Evolutionary conservation across 2,888 invertebrate genomes (phyloP).

Genomic region (Ochropacha duplaris): DNA sequence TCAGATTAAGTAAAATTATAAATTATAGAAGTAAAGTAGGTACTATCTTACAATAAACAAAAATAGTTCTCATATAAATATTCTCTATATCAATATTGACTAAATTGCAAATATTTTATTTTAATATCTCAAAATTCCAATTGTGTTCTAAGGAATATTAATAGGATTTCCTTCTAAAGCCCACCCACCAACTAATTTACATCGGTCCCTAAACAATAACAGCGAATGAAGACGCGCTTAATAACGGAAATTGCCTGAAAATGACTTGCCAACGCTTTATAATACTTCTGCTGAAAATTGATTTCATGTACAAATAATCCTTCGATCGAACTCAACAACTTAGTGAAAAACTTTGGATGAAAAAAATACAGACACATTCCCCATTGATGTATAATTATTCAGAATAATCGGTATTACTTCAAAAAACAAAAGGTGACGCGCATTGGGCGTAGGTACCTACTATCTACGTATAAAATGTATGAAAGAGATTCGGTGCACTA

Average conservation of each 20-base stretch:
- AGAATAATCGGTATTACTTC: background rate
- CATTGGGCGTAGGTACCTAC: too few relatives aligned
- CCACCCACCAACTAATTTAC: slow-evolving; percentile 60
- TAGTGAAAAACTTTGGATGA: slow-evolving; percentile 15
- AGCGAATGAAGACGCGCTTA: slow-evolving; percentile 57
- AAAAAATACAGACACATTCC: background rate
- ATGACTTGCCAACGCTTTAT: slow-evolving; percentile 47
- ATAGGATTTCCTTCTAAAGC: slow-evolving; percentile 54
- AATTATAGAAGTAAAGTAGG: too few relatives aligned
- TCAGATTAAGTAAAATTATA: too few relatives aligned
- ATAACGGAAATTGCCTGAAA: slow-evolving; percentile 62
- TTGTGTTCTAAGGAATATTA: slow-evolving; percentile 49
- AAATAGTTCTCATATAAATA: too few relatives aligned
- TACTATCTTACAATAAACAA: too few relatives aligned
- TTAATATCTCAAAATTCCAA: slow-evolving; percentile 24
- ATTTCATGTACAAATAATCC: slow-evolving; percentile 48
- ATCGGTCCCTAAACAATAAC: slow-evolving; percentile 65
- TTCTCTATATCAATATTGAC: background rate
- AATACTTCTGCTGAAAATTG: slow-evolving; percentile 46
- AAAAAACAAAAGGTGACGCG: too few relatives aligned
- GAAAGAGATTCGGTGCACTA: too few relatives aligned
- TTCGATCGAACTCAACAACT: slow-evolving; percentile 28
- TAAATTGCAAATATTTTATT: slow-evolving; percentile 18
- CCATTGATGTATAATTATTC: background rate
- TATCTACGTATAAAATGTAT: too few relatives aligned